A percentile compares a stretch with the other conserved stretches of the same genome.
phyloP scores from a whole-genome alignment of 2,797 vertebrate genomes.

The Galagoides demidoff region DNA sequence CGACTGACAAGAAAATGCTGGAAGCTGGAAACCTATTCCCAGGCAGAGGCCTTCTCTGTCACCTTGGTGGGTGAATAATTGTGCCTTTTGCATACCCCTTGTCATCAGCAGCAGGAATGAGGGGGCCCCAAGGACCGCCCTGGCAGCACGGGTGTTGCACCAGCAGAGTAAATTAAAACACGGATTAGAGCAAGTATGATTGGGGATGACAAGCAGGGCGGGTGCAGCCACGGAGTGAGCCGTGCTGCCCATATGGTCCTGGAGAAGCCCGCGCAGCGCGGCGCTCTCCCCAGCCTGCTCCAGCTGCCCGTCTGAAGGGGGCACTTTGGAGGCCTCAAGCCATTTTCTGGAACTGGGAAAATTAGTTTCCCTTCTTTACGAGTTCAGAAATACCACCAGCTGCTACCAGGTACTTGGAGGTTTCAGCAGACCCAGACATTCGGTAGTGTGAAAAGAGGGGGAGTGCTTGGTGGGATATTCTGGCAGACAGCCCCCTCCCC shows the following conservation, averaged over 20 bases:
- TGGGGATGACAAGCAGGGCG: conserved; percentile 95
- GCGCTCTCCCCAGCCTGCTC: conserved; percentile 87
- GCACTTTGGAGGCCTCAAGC: conserved; percentile 81
- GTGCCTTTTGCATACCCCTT: conserved; percentile 96
- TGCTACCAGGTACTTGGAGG: conserved; percentile 69
- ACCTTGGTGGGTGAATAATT: conserved; percentile 96
- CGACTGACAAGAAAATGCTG: conserved; percentile 94
- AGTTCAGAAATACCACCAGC: conserved; percentile 72
- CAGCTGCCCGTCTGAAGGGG: conserved; percentile 86
- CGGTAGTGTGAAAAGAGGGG: not conserved
- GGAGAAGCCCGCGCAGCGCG: conserved; percentile 87
- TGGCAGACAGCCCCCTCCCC: accelerated
- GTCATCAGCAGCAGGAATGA: conserved; percentile 96
- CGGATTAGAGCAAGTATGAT: conserved; percentile 95
- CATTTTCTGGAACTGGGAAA: conserved; percentile 77
- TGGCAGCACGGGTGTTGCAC: conserved; percentile 92
- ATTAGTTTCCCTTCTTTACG: conserved; percentile 71
- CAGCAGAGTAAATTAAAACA: conserved; percentile 98
- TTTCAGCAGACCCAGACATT: not conserved
- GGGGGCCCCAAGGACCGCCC: conserved; percentile 95
- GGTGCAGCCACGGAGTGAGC: conserved; percentile 89
- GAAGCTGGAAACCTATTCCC: conserved; percentile 91
- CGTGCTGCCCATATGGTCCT: conserved; percentile 94
- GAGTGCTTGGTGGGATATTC: accelerated
- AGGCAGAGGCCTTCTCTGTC: conserved; percentile 93